These are phyloP conservation scores for Ptilorrhoa leucosticta DNA, from an alignment of 2,113 vertebrate genomes.

Conservation along the genomic window DNA sequence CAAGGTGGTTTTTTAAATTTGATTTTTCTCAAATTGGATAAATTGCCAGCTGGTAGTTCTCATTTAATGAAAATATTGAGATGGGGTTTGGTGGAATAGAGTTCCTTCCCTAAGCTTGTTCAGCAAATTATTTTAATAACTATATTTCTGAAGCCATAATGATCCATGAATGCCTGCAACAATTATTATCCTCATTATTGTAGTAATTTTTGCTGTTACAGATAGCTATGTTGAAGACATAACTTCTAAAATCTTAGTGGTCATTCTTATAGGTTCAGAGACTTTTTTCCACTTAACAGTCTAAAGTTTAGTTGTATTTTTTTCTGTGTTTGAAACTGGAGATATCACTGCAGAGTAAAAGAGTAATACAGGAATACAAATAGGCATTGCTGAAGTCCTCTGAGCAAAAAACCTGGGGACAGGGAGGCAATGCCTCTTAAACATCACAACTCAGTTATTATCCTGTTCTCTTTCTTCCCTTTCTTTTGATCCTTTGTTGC, in stretches of 20 bases:
- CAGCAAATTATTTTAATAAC: slow-evolving; percentile 6
- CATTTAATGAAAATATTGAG: background rate
- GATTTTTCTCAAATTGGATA: background rate
- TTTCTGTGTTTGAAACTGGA: background rate
- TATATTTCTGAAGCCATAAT: background rate
- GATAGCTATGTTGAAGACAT: background rate
- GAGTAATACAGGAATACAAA: background rate
- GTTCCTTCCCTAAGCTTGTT: background rate
- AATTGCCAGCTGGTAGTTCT: background rate
- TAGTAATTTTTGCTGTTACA: background rate
- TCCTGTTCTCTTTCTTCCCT: background rate
- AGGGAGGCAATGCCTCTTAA: background rate
- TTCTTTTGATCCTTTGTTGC: background rate
- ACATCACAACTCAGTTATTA: background rate
- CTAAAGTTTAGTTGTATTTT: background rate
- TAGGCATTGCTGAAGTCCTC: background rate
- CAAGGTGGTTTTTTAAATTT: background rate
- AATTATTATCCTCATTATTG: background rate
- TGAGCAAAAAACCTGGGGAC: background rate
- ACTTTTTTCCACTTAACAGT: background rate
- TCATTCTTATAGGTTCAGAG: background rate
- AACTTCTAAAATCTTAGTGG: background rate
- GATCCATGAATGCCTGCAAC: background rate
- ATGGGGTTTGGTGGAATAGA: background rate
- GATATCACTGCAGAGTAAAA: background rate